Base-by-base conservation (phyloP, 1,140 invertebrate genomes). In the Micrasema longulum region DNA sequence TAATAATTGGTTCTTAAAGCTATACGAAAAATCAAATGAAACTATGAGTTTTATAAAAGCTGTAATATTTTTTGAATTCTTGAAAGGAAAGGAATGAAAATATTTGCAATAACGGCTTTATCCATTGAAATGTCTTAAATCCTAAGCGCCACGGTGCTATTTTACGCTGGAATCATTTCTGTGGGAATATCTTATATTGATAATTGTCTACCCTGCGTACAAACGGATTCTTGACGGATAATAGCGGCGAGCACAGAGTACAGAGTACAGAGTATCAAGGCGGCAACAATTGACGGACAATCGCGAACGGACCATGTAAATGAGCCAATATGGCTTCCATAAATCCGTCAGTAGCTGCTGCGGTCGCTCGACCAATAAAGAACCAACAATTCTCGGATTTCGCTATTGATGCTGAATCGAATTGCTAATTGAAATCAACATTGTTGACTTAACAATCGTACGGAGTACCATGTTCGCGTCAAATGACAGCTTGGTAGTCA, bases 281-380 rank as follows among this genome's bases (percentile, higher is more conserved):
- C 64, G 64, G 64, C 45, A 50, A 53, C 64, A 66, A 64, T 53
- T 66, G 64, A 66, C 64, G 48, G 64, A 66, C 64, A 66, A 66
- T 66, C 31, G 47, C 64, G 16, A 31, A 35, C 31, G 10, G 43
- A 18, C 47, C 64, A 66, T 66, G 64, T 66, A 66, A 66, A 66
- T 66, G 48, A 66, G 35, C 45, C 48, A 20, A 64, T 66, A 53
- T 52, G 48, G 64, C 48, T 38, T 35, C 64, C 64, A 66, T 66
- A 66, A 66, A 66, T 66, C 64, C 64, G 22, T 64, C 60, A 38
- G 18, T 55, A 31, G 35, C 11, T 10, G 57, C 41, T 4, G n/a
- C 4, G 16, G 43, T 31, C 64, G 64, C 64, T 22, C 18, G 0
- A 2, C 47, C 64, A 20, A 66, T 66, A 66, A 66, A 66, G 64